Base-by-base conservation (phyloP, 1,140 invertebrate genomes). In the Papilio polyxenes region DNA sequence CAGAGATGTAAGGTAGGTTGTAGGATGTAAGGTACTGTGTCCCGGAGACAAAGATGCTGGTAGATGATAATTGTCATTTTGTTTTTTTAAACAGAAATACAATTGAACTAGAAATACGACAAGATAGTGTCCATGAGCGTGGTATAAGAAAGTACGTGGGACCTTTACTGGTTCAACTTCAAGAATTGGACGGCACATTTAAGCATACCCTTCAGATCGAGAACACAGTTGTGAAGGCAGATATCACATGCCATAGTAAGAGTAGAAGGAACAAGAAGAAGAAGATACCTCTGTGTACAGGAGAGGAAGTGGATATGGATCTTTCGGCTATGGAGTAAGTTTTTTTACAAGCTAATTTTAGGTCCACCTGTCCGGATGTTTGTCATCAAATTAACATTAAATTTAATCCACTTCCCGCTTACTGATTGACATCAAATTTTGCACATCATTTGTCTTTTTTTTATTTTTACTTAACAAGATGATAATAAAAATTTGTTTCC, bases 271-370 rank as follows among this genome's bases (percentile, higher is more conserved):
- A 99, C 92, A 99, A 99, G 93, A 99, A 99, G 95, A 99, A 99
- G 92, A 99, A 99, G 94, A 99, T 99, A 90, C 99, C 99, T 0
- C 90, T 99, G 2, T 98, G 98, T 92, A 99, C 99, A 0, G 98
- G 98, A 1, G 99, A 99, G 94, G 99, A 99, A 95, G 98, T 99
- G 20, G 99, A 99, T 90, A 99, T 99, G 98, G 98, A 99, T 95
- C 95, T 99, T 1, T 98, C 97, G 86, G 97, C 97, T 83, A 99
- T 99, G 98, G 98, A 99, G 98, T 98, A 95, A 96, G 97, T 65
- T 31, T 4, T 31, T 65, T 44, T 31, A 44, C 40, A 44, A 44
- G 40, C n/a, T n/a, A n/a, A n/a, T 31, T 31, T 31, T 44, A 44
- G 7, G 1, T 44, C 7, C 3, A 44, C 40, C 4, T 44, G 40